Base-by-base conservation (phyloP, 64 coral and sea anemone species). In the Stichodactyla helianthus region DNA sequence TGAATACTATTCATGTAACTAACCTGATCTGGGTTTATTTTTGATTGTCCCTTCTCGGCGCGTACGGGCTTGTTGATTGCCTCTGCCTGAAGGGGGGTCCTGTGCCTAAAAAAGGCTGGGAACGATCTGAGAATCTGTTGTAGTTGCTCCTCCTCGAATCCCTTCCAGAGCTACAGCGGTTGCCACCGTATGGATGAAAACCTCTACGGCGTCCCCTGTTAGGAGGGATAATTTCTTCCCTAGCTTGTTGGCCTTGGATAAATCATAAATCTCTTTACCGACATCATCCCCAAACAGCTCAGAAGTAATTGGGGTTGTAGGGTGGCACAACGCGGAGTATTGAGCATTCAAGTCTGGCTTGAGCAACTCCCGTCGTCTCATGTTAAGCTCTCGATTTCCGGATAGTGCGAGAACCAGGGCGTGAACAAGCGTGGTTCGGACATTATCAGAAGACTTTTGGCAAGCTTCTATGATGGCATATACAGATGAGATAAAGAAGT, bases 271-370 rank as follows among this genome's bases (percentile, higher is more conserved):
- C 52, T 35, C 86, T 20, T 88, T 88, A 55, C 50, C 26, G 12
- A 89, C 25, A 22, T 89, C 88, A 84, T 89, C 88, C 27, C 81
- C 88, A 84, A 83, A 89, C 51, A 84, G 11, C 50, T 89, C 60
- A 56, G 79, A 70, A 25, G 80, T 84, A 54, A 89, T 89, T 84
- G 81, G 61, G 51, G 78, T 89, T 28, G 81, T 83, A 44, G 51
- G 81, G 18, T 83, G 52, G 55, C 81, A 83, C 10, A 83, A 52
- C 5, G 81, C 51, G n/a, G 81, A 26, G 18, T 55, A 83, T 22
- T 54, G 81, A 25, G 81, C 81, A 83, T 83, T 83, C 81, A 83
- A 52, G 52, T 83, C 81, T 54, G 81, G 81, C 51, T 83, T 83
- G 25, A 83, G 81, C 55, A 58, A 22, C n/a, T 83, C 50, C 55